A percentile compares a stretch with the other conserved stretches of the same genome.
phyloP scores from a whole-genome alignment of 2,888 invertebrate genomes.

The Agrochola circellaris region DNA sequence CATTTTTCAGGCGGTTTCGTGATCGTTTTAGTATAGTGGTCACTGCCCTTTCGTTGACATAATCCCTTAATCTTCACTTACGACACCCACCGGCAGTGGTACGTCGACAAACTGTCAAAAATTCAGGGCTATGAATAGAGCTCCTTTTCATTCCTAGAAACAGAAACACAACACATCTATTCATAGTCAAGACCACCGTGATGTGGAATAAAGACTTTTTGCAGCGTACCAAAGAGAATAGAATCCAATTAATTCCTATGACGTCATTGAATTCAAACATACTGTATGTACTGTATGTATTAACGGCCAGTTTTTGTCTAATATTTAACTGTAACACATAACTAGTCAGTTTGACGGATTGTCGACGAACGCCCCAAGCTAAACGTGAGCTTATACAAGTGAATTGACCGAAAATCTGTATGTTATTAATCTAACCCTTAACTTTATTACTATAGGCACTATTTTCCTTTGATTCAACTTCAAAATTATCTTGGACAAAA shows the following conservation, averaged over 20 bases:
- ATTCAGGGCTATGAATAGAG: conserved; percentile 51
- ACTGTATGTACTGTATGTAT: too few relatives aligned
- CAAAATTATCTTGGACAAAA: conserved; percentile 7
- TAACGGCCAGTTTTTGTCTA: conserved; percentile 36
- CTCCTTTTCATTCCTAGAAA: conserved; percentile 43
- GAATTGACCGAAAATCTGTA: conserved; percentile 22
- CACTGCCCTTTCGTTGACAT: conserved; percentile 43
- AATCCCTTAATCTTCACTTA: conserved; percentile 32
- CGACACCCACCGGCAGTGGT: conserved; percentile 30
- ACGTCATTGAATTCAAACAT: conserved; percentile 35
- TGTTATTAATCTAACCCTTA: conserved; percentile 10
- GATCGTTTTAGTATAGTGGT: neutral
- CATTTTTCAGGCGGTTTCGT: neutral
- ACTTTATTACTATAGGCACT: accelerated
- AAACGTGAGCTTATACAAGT: conserved; percentile 66
- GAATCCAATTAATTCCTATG: conserved; percentile 36
- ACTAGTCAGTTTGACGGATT: conserved; percentile 75
- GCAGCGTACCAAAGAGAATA: conserved; percentile 31
- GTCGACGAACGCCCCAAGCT: conserved; percentile 69
- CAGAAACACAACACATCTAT: conserved; percentile 38
- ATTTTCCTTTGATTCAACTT: conserved; percentile 10
- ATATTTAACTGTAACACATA: conserved; percentile 50
- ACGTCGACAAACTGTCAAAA: conserved; percentile 48
- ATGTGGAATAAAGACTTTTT: conserved; percentile 32
- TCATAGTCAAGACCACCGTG: conserved; percentile 57